Conservation (phyloP, 2,113 vertebrate species). For the Philantomba maxwellii region DNA sequence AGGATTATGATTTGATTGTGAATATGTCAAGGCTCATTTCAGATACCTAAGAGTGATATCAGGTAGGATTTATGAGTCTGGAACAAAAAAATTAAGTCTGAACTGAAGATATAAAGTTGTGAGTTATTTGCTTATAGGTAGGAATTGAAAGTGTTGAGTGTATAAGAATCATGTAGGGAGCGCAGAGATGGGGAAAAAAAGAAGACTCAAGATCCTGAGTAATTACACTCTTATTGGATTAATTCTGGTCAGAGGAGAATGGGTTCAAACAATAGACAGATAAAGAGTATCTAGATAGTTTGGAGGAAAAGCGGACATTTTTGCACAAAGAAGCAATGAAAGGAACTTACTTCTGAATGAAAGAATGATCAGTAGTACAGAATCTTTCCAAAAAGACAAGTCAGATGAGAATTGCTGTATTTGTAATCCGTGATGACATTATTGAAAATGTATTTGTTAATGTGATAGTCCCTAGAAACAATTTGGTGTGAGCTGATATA, state of each 20-base stretch:
- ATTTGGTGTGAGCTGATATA: neutral
- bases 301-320: neutral
- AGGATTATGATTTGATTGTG: neutral
- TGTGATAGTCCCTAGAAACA: neutral
- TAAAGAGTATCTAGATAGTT: neutral
- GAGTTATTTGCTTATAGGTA: neutral
- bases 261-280: neutral
- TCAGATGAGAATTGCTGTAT: no score
- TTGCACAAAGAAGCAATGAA: neutral
- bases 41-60: neutral
- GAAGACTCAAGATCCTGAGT: neutral
- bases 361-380: neutral
- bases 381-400: neutral
- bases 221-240: neutral
- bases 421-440: neutral
- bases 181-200: neutral
- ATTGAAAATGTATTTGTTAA: neutral
- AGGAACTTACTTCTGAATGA: neutral
- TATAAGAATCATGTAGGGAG: neutral
- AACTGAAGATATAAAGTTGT: neutral
- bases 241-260: neutral
- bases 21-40: neutral
- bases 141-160: neutral
- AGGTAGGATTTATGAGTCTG: neutral
- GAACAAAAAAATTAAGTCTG: neutral